Percentiles rank a stretch among this genome's conserved stretches.
phyloP scores from a whole-genome alignment of 2,888 invertebrate genomes.

The Nemotelus pantherinus region DNA sequence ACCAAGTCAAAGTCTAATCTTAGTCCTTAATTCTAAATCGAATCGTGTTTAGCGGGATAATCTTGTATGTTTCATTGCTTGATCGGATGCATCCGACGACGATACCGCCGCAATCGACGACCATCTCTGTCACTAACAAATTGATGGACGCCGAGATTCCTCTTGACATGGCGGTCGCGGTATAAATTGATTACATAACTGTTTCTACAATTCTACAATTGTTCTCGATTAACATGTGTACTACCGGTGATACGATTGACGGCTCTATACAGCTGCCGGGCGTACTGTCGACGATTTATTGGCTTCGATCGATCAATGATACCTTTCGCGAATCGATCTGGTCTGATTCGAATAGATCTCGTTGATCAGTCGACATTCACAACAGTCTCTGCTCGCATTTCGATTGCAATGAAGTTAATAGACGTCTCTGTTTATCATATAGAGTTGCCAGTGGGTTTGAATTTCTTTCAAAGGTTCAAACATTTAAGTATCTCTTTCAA shows the following conservation, averaged over 20 bases:
- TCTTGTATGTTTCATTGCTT: slow-evolving; percentile 4
- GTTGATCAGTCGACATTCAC: slow-evolving; percentile 8
- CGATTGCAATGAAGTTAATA: neutral
- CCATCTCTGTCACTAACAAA: slow-evolving; percentile 37
- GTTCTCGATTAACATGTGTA: slow-evolving; percentile 49
- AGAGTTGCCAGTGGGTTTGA: slow-evolving; percentile 16
- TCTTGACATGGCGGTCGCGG: slow-evolving; percentile 45
- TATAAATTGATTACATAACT: slow-evolving; percentile 50
- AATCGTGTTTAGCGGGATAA: slow-evolving; percentile 25
- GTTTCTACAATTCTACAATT: slow-evolving; percentile 47
- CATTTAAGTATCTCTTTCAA: too few relatives aligned
- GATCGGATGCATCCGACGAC: neutral
- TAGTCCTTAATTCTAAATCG: slow-evolving; percentile 23
- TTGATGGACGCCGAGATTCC: slow-evolving; percentile 41
- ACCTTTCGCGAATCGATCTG: slow-evolving; percentile 30
- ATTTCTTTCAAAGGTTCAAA: neutral
- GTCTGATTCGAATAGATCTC: slow-evolving; percentile 39
- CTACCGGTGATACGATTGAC: slow-evolving; percentile 47
- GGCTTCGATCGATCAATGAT: slow-evolving; percentile 47
- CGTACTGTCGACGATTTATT: slow-evolving; percentile 48
- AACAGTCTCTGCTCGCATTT: slow-evolving; percentile 1
- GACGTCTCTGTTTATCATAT: slow-evolving; percentile 25
- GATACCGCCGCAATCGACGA: slow-evolving; percentile 13
- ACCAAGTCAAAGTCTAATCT: neutral
- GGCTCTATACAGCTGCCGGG: slow-evolving; percentile 48